A percentile compares a stretch with the other conserved stretches of the same genome.
Conservation (phyloP, 2,797 vertebrate species). For the Mus caroli region DNA sequence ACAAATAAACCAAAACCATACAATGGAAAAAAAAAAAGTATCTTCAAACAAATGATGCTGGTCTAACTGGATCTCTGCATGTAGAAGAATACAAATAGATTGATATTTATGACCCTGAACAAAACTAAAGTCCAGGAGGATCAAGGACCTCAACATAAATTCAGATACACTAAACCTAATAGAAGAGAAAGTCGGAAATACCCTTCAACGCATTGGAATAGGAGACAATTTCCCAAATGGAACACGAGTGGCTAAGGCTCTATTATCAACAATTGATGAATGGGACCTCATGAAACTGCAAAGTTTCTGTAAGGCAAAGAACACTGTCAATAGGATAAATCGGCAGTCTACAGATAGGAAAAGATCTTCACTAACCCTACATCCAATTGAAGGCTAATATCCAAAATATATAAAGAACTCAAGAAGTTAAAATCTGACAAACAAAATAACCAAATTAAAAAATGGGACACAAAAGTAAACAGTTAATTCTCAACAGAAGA, state of each 20-base stretch:
- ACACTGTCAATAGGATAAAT: not conserved
- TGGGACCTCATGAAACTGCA: not conserved
- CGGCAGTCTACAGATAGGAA: not conserved
- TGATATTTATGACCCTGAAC: not conserved
- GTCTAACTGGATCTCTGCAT: not conserved
- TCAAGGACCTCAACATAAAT: not conserved
- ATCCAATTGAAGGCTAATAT: not conserved
- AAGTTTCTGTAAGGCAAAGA: not conserved
- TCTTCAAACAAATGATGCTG: not conserved
- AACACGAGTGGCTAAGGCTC: not conserved
- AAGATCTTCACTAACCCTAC: not conserved
- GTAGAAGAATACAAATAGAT: not conserved
- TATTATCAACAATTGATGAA: not conserved
- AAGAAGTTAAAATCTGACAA: not conserved
- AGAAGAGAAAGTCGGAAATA: not conserved
- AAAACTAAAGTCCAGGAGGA: not conserved
- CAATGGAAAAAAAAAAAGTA: not conserved
- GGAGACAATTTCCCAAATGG: not conserved
- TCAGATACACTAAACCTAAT: not conserved
- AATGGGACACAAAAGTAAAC: not conserved
- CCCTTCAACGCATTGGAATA: not conserved
- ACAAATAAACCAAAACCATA: not conserved
- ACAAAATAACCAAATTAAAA: not conserved
- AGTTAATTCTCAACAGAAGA: not conserved
- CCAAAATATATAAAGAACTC: not conserved